Percentiles rank a stretch among this genome's conserved stretches.
phyloP scores from a whole-genome alignment of 2,888 invertebrate species.

The Ecliptopera silaceata region DNA sequence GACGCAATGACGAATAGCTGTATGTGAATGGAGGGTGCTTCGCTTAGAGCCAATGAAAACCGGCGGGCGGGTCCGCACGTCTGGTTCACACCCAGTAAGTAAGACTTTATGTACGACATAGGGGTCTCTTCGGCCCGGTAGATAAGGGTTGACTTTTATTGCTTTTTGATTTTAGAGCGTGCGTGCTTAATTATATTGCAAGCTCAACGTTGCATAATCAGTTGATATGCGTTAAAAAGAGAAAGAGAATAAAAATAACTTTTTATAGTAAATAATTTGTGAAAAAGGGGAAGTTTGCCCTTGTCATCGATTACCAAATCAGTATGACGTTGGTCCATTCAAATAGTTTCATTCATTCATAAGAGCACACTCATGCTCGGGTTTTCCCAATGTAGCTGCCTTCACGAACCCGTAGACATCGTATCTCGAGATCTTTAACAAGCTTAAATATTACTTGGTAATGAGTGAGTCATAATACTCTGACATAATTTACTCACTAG shows the following conservation, averaged over 20 bases:
- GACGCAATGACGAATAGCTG: constrained; percentile 56
- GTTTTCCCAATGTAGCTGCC: constrained; percentile 9
- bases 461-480: constrained; percentile 1
- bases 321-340: constrained; percentile 8
- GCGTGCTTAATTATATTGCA: constrained; percentile 25
- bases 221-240: background rate
- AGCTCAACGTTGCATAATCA: constrained; percentile 6
- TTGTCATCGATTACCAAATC: background rate
- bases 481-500: constrained; percentile 1
- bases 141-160: constrained; percentile 59
- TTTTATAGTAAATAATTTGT: background rate
- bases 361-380: background rate
- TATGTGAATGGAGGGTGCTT: constrained; percentile 46
- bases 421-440: background rate
- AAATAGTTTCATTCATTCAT: background rate
- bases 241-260: background rate
- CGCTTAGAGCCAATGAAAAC: constrained; percentile 56
- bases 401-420: background rate
- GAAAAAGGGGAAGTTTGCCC: background rate
- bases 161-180: constrained; percentile 39
- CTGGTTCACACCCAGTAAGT: constrained; percentile 59
- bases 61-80: constrained; percentile 39
- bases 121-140: constrained; percentile 50
- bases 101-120: constrained; percentile 52
- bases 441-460: background rate